phyloP scores from a whole-genome alignment of 2,797 vertebrate species.

The Synanceia verrucosa region DNA sequence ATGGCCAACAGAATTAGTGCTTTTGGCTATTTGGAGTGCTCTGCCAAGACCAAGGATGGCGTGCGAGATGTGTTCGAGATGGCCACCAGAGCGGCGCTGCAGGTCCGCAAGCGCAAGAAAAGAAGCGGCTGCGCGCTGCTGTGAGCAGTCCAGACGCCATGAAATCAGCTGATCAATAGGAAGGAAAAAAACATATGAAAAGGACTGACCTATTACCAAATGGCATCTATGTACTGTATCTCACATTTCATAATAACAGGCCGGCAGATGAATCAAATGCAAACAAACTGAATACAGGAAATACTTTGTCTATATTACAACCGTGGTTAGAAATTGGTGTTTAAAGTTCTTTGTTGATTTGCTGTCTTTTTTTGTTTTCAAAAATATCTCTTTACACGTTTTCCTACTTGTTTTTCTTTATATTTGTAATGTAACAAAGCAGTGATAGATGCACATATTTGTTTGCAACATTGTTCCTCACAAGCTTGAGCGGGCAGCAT shows the following conservation, averaged over 20 bases:
- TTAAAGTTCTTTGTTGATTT: constrained; percentile 51
- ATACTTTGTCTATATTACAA: constrained; percentile 69
- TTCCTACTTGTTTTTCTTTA: constrained; percentile 49
- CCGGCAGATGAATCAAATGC: constrained; percentile 36
- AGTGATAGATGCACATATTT: constrained; percentile 63
- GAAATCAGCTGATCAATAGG: constrained; percentile 44
- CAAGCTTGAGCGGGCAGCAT: constrained; percentile 27
- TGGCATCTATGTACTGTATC: constrained; percentile 81
- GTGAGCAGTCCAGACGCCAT: constrained; percentile 72
- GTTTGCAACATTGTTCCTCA: constrained; percentile 54
- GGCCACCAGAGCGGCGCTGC: constrained; percentile 95
- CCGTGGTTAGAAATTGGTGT: constrained; percentile 62
- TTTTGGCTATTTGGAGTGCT: constrained; percentile 97
- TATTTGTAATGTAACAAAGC: constrained; percentile 50
- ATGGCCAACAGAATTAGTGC: constrained; percentile 94
- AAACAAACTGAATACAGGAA: constrained; percentile 58
- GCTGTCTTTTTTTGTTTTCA: constrained; percentile 5
- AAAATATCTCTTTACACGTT: constrained; percentile 44
- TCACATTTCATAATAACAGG: constrained; percentile 68
- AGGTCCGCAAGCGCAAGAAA: constrained; percentile 94
- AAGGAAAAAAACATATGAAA: constrained; percentile 37
- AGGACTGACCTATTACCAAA: constrained; percentile 77
- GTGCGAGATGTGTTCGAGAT: constrained; percentile 98
- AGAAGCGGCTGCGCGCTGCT: constrained; percentile 88
- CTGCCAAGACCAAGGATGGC: constrained; percentile 97